Evolutionary conservation across 2,888 invertebrate genomes (phyloP), one percentile per base, ranked within the genome.

Genomic region (Ceratothoa steindachneri): DNA sequence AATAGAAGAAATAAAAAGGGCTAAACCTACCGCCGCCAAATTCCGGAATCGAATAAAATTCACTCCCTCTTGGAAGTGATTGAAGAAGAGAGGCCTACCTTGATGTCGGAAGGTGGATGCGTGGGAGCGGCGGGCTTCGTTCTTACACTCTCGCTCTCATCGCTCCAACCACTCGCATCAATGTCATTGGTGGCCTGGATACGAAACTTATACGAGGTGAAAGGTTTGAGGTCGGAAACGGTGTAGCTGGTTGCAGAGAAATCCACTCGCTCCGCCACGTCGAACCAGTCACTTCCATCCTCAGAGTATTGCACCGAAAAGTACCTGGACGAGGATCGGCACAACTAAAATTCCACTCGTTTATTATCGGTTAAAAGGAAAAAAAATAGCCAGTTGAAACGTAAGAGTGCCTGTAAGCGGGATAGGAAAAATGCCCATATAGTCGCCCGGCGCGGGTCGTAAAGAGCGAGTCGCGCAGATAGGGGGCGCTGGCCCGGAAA

Each of bases 221-320:
- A 93, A 0, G 98, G 96, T 82, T 91, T 91, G 64, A 98, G 86
- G 67, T 89, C 90, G 7, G 89, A 89, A 0, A 93, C 93, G 0
- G 94, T 95, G 83, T 93, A 95, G 0, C 93, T 93, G 0, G 92
- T 93, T 7, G 92, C 87, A 80, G 90, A 89, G 0, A 95, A 94
- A 84, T 95, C 93, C 0, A 97, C 92, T 70, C 94, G 88, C 83
- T 93, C 93, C 0, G 92, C 90, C 51, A 95, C 88, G 0, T 90
- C 89, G 82, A 90, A 90, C 92, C 96, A 97, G 0, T 90, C 90
- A 0, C 91, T 91, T 66, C 90, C 89, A 75, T 91, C 92, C 84
- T 95, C 94, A 77, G 91, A 90, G 83, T 92, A 91, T 85, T 97
- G 95, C 3, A 97, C 92, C 0, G 93, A 94, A 83, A 95, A 97